A percentile compares a stretch with the other conserved stretches of the same genome.
phyloP scores from a whole-genome alignment of 2,888 invertebrate genomes.

The Nemoura dubitans region DNA sequence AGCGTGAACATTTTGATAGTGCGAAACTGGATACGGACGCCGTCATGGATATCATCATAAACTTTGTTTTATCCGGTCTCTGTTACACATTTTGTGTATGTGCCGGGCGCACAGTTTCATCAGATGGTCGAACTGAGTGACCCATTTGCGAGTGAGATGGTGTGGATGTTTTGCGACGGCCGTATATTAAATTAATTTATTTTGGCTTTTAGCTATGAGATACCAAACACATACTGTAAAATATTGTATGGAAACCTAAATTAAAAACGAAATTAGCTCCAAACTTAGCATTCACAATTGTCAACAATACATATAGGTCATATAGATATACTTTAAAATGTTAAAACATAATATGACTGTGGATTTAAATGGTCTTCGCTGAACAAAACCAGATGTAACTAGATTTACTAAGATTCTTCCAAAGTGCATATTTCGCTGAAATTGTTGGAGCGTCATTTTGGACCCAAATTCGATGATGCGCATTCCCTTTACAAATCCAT shows the following conservation, averaged over 20 bases:
- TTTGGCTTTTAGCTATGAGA: no score
- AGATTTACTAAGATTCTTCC: no score
- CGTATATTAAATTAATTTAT: no score
- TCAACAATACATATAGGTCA: no score
- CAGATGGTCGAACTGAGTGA: not conserved
- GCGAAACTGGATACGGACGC: not conserved
- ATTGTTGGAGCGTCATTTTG: not conserved
- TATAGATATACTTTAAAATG: no score
- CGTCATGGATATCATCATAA: not conserved
- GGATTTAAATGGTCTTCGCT: no score
- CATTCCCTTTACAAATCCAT: not conserved
- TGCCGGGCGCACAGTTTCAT: not conserved
- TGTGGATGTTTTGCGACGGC: not conserved
- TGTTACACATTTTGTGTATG: not conserved
- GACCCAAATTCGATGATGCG: not conserved
- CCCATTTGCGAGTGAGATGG: not conserved
- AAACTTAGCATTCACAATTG: no score
- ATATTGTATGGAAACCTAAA: no score
- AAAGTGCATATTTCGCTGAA: not conserved
- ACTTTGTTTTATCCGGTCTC: not conserved
- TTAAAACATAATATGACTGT: no score
- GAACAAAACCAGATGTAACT: no score
- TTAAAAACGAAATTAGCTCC: no score
- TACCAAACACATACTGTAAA: no score
- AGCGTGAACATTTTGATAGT: slow-evolving; percentile 5